Evolutionary conservation across 2,797 vertebrate genomes (phyloP), one percentile per base, ranked within the genome.

Genomic region (Eleutherodactylus coqui): DNA sequence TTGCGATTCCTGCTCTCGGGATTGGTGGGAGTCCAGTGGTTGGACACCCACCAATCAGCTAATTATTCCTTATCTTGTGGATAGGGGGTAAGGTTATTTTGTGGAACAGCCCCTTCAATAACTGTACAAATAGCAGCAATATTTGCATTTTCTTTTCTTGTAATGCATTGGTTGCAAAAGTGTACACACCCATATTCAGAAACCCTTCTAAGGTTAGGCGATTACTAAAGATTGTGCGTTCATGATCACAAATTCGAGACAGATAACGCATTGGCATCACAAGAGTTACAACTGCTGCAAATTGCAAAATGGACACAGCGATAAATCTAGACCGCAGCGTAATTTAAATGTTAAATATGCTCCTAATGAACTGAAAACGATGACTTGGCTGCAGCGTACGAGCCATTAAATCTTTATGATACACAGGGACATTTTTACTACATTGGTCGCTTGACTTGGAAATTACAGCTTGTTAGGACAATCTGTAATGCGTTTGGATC

Each of bases 361-460:
- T 72, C 34, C 34, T 72, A 82, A 82, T 82, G 80, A 82, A 70
- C 47, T 58, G 67, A 72, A 82, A 82, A 53, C 53, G 45, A 72
- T 70, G 67, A 47, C 80, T 36, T 82, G 64, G 80, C 67, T 27
- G 64, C 80, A 55, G 45, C n/a, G 32, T 51, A n/a, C 29, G 47
- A 36, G 32, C 80, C 80, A 82, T 82, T 82, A 82, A 82, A 72
- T 72, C 67, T 82, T 70, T 70, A 72, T 70, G 64, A 82, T 72
- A 72, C 41, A 70, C 47, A 49, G 51, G 80, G 45, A 70, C 47
- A 70, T 70, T 82, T 82, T 70, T 72, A 72, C 64, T n/a, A 41
- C 64, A 53, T 21, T 72, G 80, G 27, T 49, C 19, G 47, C 80
- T 69, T 72, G 80, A 79, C 47, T 72, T 72, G 80, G 34, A 82